Evolutionary conservation across 2,888 invertebrate species (phyloP).

Genomic region (Spisula solida): DNA sequence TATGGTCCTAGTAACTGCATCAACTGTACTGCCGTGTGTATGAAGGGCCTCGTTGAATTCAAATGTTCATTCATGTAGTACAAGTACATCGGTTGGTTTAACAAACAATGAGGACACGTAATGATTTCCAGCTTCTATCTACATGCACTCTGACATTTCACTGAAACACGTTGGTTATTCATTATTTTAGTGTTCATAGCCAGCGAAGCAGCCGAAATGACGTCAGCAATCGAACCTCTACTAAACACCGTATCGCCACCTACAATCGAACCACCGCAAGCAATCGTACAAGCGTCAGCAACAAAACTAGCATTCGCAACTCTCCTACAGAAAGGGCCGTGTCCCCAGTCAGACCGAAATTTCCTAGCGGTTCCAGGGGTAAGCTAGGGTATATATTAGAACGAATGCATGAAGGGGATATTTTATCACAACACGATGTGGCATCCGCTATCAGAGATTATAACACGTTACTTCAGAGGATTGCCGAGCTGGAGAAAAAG

Average conservation of each 20-base stretch:
- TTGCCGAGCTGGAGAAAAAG: conserved; percentile 47
- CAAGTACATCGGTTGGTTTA: too few relatives aligned
- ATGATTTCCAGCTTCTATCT: too few relatives aligned
- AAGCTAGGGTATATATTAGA: conserved; percentile 59
- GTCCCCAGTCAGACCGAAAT: conserved; percentile 28
- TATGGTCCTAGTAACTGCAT: too few relatives aligned
- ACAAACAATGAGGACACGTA: too few relatives aligned
- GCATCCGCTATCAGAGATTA: conserved; percentile 62
- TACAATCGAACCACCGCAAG: not conserved
- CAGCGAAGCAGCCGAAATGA: not conserved
- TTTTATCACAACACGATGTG: conserved; percentile 62
- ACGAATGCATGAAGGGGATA: conserved; percentile 59
- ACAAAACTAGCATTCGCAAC: not conserved
- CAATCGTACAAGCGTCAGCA: not conserved
- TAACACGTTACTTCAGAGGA: conserved; percentile 46
- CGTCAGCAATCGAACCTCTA: not conserved
- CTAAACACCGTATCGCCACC: not conserved
- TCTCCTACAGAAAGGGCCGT: not conserved
- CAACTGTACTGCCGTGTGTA: too few relatives aligned
- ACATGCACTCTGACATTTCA: not conserved
- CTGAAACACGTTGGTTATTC: not conserved
- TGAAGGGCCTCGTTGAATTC: too few relatives aligned
- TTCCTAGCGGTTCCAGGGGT: conserved; percentile 51
- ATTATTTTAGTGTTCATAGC: not conserved
- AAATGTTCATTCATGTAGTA: too few relatives aligned